These are phyloP conservation scores for Periophthalmodon schlosseri DNA, from an alignment of 2,113 vertebrate genomes.

Conservation along the genomic window DNA sequence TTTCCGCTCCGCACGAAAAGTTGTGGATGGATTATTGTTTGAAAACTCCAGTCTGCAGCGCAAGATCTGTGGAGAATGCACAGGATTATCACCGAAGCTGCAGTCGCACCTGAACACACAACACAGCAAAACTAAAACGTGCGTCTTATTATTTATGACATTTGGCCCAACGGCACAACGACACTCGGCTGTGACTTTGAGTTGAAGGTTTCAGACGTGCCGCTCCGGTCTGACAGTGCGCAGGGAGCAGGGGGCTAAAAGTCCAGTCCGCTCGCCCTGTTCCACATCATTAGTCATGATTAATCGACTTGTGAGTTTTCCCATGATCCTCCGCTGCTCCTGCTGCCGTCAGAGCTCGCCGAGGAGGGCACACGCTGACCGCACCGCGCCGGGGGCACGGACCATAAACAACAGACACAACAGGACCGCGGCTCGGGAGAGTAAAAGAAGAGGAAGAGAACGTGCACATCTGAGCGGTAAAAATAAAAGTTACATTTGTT, in stretches of 20 bases:
- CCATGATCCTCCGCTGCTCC: conserved; percentile 80
- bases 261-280: conserved; percentile 70
- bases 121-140: too few relatives aligned
- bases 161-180: neutral
- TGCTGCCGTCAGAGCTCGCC: conserved; percentile 77
- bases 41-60: too few relatives aligned
- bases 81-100: too few relatives aligned
- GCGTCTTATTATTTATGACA: too few relatives aligned
- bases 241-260: conserved; percentile 34
- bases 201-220: neutral
- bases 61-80: too few relatives aligned
- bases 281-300: conserved; percentile 84
- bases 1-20: too few relatives aligned
- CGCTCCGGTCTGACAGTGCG: neutral
- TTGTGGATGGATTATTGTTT: too few relatives aligned
- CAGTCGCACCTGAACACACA: too few relatives aligned
- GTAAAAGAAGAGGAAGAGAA: neutral
- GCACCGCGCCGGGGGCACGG: conserved; percentile 17
- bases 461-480: neutral
- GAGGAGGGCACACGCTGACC: conserved; percentile 66
- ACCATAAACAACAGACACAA: conserved; percentile 27
- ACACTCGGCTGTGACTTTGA: neutral
- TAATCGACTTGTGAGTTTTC: conserved; percentile 80
- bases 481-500: neutral
- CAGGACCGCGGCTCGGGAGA: neutral